phyloP scores from a whole-genome alignment of 2,113 vertebrate genomes.

The Neomonachus schauinslandi region DNA sequence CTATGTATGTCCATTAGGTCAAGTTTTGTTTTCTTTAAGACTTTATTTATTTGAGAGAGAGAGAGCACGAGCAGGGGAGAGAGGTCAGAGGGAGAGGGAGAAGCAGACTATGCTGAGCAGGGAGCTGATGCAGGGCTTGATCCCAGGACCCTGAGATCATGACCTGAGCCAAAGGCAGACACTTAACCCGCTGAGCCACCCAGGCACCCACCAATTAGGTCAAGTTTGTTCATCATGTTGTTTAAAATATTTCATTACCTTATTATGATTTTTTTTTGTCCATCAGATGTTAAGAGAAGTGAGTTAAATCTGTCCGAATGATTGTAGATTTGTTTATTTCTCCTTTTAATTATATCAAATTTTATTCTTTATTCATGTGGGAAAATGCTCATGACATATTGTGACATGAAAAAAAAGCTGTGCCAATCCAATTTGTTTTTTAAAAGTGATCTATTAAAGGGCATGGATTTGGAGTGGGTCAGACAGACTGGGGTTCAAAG shows the following conservation, averaged over 20 bases:
- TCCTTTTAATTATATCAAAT: background rate
- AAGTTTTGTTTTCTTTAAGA: background rate
- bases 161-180: background rate
- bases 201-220: background rate
- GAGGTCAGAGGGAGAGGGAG: background rate
- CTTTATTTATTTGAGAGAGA: background rate
- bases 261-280: background rate
- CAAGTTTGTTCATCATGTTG: background rate
- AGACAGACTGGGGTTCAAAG: background rate
- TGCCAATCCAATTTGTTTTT: background rate
- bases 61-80: too few species aligned
- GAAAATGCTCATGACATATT: background rate
- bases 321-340: background rate
- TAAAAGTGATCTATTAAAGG: background rate
- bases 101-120: background rate
- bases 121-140: background rate
- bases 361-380: background rate
- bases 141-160: background rate
- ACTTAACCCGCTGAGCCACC: background rate
- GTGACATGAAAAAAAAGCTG: background rate
- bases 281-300: conserved; percentile 24
- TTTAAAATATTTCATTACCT: background rate
- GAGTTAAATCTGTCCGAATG: background rate
- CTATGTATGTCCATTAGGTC: background rate
- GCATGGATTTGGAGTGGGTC: background rate